Conservation (phyloP, 2,888 invertebrate species). For the Automeris io region DNA sequence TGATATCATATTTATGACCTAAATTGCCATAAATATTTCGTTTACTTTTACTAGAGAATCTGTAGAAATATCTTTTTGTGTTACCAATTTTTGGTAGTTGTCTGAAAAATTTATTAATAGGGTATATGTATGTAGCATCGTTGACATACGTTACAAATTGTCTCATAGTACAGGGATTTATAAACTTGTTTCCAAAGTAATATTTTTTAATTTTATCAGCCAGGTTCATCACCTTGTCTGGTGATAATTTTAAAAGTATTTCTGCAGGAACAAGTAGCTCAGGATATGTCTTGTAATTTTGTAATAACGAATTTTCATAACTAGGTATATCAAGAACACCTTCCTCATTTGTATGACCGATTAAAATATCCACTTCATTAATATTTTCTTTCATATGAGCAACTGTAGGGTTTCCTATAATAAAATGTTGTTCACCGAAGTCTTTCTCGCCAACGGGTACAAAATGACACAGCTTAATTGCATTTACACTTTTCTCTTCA, state of each 20-base stretch:
- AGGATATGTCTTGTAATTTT: conserved; percentile 24
- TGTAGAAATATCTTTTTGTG: conserved; percentile 24
- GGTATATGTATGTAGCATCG: conserved; percentile 23
- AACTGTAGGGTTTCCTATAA: conserved; percentile 31
- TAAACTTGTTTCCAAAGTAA: conserved; percentile 32
- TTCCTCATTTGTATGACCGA: conserved; percentile 83
- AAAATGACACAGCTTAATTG: conserved; percentile 31
- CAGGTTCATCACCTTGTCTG: conserved; percentile 25
- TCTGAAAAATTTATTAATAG: conserved; percentile 18
- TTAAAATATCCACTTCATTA: conserved; percentile 78
- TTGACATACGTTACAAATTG: conserved; percentile 26
- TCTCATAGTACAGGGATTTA: conserved; percentile 21
- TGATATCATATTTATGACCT: conserved; percentile 30
- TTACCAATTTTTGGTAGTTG: conserved; percentile 13
- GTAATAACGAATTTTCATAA: conserved; percentile 6
- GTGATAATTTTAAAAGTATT: conserved; percentile 23
- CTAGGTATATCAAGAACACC: conserved; percentile 18
- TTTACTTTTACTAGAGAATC: conserved; percentile 36
- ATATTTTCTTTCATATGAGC: conserved; percentile 54
- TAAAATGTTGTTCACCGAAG: conserved; percentile 34
- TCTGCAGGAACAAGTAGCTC: conserved; percentile 39
- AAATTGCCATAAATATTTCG: conserved; percentile 32
- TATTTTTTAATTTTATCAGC: conserved; percentile 31
- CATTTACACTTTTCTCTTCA: conserved; percentile 26
- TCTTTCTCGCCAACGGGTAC: conserved; percentile 44